Conservation (phyloP, 2,113 vertebrate species). For the Pelvicachromis taeniatus region DNA sequence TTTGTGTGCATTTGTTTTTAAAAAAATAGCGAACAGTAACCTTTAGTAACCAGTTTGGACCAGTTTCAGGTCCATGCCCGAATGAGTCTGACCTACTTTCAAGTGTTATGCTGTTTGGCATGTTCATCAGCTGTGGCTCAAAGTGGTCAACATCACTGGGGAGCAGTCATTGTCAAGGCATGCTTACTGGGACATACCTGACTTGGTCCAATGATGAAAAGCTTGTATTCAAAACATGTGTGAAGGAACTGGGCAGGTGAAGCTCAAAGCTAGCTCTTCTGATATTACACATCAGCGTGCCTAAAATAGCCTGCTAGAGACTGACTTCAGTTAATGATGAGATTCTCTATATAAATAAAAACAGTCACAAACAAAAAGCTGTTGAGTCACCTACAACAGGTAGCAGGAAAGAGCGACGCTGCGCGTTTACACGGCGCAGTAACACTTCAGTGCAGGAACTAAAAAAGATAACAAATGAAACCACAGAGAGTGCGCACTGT, state of each 20-base stretch:
- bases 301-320: constrained; percentile 57
- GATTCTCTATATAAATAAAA: constrained; percentile 30
- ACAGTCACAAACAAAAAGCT: constrained; percentile 52
- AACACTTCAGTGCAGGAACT: not conserved
- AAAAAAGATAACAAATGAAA: not conserved
- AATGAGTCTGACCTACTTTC: constrained; percentile 45
- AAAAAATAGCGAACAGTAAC: not conserved
- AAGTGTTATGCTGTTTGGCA: not conserved
- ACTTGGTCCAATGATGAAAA: constrained; percentile 4
- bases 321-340: constrained; percentile 58
- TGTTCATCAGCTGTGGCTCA: constrained; percentile 19
- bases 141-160: constrained; percentile 6
- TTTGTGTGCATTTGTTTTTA: not conserved
- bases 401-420: not conserved
- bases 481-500: not conserved
- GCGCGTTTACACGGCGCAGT: not conserved
- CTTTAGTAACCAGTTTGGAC: not conserved
- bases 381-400: not conserved
- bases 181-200: constrained; percentile 15
- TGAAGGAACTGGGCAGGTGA: constrained; percentile 60
- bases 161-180: not conserved
- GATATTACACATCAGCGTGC: constrained; percentile 59
- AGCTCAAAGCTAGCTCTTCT: constrained; percentile 24
- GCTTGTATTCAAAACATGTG: constrained; percentile 37
- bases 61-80: not conserved